Percentiles rank a stretch among this genome's conserved stretches.
phyloP scores from a whole-genome alignment of 2,797 vertebrate genomes.

The Cossypha heuglini region DNA sequence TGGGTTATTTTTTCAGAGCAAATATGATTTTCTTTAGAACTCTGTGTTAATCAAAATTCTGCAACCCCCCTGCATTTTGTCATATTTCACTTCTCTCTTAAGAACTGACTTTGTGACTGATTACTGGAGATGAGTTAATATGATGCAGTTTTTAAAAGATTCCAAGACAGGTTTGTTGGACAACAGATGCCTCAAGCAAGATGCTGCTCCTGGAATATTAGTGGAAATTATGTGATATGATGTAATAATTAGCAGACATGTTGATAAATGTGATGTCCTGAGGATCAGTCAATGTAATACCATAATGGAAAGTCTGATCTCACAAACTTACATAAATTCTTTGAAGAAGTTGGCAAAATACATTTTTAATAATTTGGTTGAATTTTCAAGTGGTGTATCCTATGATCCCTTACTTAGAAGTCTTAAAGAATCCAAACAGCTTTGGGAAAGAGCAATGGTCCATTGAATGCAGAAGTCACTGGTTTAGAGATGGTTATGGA shows the following conservation, averaged over 20 bases:
- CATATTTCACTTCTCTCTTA: not conserved
- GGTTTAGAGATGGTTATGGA: not conserved
- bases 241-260: not conserved
- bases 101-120: not conserved
- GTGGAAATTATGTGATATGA: not conserved
- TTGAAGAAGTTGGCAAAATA: not conserved
- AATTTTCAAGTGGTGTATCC: not conserved
- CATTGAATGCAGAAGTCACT: not conserved
- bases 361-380: not conserved
- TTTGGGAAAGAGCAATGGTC: not conserved
- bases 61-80: not conserved
- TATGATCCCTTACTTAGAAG: not conserved
- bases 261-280: not conserved
- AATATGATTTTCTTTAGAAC: not conserved
- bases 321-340: not conserved
- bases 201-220: not conserved
- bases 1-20: not conserved
- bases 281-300: not conserved
- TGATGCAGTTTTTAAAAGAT: not conserved
- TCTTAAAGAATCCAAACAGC: not conserved
- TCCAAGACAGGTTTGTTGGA: not conserved
- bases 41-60: not conserved
- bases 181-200: not conserved
- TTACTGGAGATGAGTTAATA: not conserved
- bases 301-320: not conserved